Evolutionary conservation across 1,140 invertebrate genomes (phyloP).

Genomic region (Steinernema feltiae): DNA sequence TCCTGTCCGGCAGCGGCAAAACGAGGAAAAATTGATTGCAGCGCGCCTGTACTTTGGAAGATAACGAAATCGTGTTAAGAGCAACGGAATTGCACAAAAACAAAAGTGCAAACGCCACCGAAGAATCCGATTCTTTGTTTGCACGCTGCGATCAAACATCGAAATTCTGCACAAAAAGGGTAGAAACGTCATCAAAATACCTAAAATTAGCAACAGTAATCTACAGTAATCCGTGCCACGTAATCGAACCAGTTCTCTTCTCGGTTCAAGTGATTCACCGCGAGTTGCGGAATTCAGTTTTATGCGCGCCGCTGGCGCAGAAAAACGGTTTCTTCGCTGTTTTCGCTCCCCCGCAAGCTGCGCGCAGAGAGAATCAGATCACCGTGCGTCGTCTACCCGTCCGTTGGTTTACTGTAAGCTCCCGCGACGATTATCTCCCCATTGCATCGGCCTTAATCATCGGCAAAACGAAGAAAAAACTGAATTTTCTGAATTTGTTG

Average conservation of each 20-base stretch:
- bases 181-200: too few species aligned
- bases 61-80: background rate
- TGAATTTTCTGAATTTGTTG: background rate
- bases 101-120: background rate
- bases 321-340: background rate
- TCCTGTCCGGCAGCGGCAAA: background rate
- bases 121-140: background rate
- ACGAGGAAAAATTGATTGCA: background rate
- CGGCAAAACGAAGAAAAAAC: background rate
- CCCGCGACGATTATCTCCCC: background rate
- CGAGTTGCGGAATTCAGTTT: too few species aligned
- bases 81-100: background rate
- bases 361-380: background rate
- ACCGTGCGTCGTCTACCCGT: background rate
- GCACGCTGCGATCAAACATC: background rate
- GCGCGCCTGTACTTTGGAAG: background rate
- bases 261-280: too few species aligned
- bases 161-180: too few species aligned
- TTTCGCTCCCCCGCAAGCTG: background rate
- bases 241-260: too few species aligned
- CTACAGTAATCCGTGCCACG: too few species aligned
- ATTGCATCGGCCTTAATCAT: background rate
- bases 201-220: too few species aligned
- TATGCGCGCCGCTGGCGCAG: too few species aligned
- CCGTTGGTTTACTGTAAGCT: too few species aligned